These are phyloP conservation scores for Drosophila picticornis DNA, from an alignment of 2,888 invertebrate species.

Conservation along the genomic window DNA sequence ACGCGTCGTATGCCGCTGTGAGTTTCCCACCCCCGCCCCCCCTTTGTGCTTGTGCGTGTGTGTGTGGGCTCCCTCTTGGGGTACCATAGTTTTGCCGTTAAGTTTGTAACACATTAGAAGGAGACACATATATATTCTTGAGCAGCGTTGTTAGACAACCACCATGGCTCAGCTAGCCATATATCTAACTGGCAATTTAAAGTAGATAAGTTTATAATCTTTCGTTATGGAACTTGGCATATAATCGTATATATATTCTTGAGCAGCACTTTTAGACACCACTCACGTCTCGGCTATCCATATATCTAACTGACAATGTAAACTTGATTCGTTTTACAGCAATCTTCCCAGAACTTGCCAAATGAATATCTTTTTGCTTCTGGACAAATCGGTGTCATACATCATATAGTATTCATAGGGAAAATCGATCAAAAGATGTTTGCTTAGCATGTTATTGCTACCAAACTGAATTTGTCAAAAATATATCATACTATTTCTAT, in stretches of 20 bases:
- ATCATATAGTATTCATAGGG: not conserved
- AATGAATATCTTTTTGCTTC: not conserved
- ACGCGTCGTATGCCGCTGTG: slow-evolving; percentile 54
- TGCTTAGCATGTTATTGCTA: not conserved
- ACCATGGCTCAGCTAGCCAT: not conserved
- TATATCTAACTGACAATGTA: no score
- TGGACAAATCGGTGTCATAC: not conserved
- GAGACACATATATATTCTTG: not conserved
- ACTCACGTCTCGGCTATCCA: no score
- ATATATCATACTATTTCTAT: not conserved
- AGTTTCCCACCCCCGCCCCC: slow-evolving; percentile 16
- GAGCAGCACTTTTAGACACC: no score
- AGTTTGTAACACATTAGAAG: not conserved
- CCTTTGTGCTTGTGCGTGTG: not conserved
- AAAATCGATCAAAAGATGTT: not conserved
- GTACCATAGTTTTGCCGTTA: not conserved
- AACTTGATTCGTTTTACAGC: not conserved
- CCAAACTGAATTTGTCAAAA: not conserved
- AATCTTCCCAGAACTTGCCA: not conserved
- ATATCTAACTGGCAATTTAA: not conserved
- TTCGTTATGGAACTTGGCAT: not conserved
- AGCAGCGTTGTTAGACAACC: no score
- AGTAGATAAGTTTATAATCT: not conserved
- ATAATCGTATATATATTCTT: no score
- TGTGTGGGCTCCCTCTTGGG: not conserved